Evolutionary conservation across 2,888 invertebrate species (phyloP).

Genomic region (Falcaria lacertinaria): DNA sequence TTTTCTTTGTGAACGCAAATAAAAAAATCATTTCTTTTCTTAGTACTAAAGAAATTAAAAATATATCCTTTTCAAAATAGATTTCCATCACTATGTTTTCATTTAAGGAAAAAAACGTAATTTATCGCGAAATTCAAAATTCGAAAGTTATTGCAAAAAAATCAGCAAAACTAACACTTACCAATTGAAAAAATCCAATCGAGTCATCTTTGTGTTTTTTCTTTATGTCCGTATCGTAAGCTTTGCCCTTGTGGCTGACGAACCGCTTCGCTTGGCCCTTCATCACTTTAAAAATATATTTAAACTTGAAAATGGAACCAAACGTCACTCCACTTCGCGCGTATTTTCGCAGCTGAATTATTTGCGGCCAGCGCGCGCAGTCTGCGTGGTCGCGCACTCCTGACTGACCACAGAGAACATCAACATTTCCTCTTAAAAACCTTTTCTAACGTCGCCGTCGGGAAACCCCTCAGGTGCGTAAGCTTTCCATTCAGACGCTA

Average conservation of each 20-base stretch:
- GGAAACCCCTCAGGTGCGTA: conserved; percentile 2
- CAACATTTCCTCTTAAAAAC: neutral
- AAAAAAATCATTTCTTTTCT: too few relatives aligned
- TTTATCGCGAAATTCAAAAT: too few relatives aligned
- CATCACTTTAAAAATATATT: conserved; percentile 13
- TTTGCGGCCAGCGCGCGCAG: neutral
- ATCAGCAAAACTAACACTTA: conserved; percentile 13
- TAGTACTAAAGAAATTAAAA: too few relatives aligned
- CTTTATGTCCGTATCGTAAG: conserved; percentile 23
- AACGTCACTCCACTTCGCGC: neutral
- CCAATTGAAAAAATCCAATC: conserved; percentile 35
- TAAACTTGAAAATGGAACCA: neutral
- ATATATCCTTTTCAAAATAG: too few relatives aligned
- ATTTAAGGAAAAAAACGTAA: too few relatives aligned
- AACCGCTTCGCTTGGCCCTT: conserved; percentile 37
- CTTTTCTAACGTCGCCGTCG: neutral
- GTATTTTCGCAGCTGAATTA: neutral
- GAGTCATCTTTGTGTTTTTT: conserved; percentile 15
- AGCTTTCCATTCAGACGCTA: conserved; percentile 2
- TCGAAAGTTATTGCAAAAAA: neutral
- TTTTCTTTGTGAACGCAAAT: too few relatives aligned
- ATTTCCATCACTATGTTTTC: too few relatives aligned
- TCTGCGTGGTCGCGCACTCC: neutral
- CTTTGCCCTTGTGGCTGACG: conserved; percentile 35
- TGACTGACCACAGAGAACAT: neutral